Evolutionary conservation across 2,797 vertebrate genomes (phyloP).

Genomic region (Salmo trutta): DNA sequence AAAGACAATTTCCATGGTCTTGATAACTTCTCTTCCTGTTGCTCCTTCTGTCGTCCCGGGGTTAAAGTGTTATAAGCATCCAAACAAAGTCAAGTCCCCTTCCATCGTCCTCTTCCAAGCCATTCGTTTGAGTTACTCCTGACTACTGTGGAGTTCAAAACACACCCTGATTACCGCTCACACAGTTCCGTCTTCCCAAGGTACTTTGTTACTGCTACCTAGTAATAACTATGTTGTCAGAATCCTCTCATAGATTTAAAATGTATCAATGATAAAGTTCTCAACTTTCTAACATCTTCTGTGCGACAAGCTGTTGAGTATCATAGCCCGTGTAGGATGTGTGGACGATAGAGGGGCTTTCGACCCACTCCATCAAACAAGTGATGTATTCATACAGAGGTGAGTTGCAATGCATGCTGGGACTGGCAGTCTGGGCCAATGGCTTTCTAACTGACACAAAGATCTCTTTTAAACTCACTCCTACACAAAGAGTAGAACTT

Average conservation of each 20-base stretch:
- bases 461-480: slow-evolving; percentile 91
- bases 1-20: background rate
- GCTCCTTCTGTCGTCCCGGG: slow-evolving; percentile 25
- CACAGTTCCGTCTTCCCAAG: slow-evolving; percentile 6
- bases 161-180: background rate
- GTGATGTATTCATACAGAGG: slow-evolving; percentile 79
- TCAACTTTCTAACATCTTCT: slow-evolving; percentile 48
- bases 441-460: slow-evolving; percentile 86
- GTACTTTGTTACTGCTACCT: slow-evolving; percentile 41
- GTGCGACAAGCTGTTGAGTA: slow-evolving; percentile 56
- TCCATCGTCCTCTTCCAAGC: slow-evolving; percentile 54
- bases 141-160: slow-evolving; percentile 15
- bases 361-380: slow-evolving; percentile 78
- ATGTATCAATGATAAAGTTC: slow-evolving; percentile 31
- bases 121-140: slow-evolving; percentile 40
- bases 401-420: slow-evolving; percentile 84
- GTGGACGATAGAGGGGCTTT: slow-evolving; percentile 58
- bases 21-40: slow-evolving; percentile 11
- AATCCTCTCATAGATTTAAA: slow-evolving; percentile 3
- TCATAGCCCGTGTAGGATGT: slow-evolving; percentile 68
- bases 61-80: slow-evolving; percentile 42
- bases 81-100: slow-evolving; percentile 41
- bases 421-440: slow-evolving; percentile 81
- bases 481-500: slow-evolving; percentile 80
- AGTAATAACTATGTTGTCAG: slow-evolving; percentile 11